Percentiles rank a stretch among this genome's conserved stretches.
Evolutionary conservation across 2,113 vertebrate genomes (phyloP).

Genomic region (Ia io): DNA sequence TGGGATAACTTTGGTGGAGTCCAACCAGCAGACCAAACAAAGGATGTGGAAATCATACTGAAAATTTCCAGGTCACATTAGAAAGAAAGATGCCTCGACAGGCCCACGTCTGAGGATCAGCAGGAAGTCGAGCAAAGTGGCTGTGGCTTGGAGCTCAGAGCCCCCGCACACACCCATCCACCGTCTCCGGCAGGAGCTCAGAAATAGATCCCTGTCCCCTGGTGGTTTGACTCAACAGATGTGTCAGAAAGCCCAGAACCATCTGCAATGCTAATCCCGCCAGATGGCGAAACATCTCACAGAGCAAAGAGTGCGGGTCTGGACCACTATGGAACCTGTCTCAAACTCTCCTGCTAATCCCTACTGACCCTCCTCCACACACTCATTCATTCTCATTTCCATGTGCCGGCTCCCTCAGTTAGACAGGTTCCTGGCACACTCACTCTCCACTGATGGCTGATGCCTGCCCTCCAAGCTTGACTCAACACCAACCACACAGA

Average conservation of each 20-base stretch:
- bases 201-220: background rate
- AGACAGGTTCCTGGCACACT: background rate
- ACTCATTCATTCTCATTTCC: background rate
- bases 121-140: background rate
- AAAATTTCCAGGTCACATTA: background rate
- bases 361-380: background rate
- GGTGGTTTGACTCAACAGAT: constrained; percentile 25
- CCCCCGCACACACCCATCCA: background rate
- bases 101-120: background rate
- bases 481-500: background rate
- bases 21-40: background rate
- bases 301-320: background rate
- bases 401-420: background rate
- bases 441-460: background rate
- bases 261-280: background rate
- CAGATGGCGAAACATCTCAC: background rate
- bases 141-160: background rate
- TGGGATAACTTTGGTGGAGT: background rate
- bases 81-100: background rate
- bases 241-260: background rate
- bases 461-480: background rate
- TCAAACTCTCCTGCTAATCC: background rate
- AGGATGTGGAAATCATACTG: background rate
- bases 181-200: background rate
- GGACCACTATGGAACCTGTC: background rate